A percentile compares a stretch with the other conserved stretches of the same genome.
phyloP scores from a whole-genome alignment of 2,888 invertebrate species.

The Pollenia amentaria region DNA sequence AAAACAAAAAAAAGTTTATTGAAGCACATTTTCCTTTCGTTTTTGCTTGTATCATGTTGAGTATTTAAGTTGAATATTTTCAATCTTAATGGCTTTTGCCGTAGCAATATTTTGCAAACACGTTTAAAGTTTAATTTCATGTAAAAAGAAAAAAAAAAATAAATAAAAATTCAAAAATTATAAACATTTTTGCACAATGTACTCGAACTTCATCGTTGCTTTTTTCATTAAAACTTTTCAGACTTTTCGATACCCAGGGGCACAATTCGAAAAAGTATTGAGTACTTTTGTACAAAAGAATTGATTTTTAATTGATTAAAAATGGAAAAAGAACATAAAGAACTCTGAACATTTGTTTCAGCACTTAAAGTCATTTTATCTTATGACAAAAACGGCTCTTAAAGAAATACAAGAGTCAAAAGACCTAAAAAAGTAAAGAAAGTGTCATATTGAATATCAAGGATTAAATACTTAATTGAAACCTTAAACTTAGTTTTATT shows the following conservation, averaged over 20 bases:
- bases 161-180: neutral
- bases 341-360: neutral
- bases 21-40: neutral
- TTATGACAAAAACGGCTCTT: neutral
- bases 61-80: neutral
- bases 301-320: constrained; percentile 9
- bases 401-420: too few relatives aligned
- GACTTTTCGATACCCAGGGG: constrained; percentile 21
- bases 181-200: neutral
- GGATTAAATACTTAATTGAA: neutral
- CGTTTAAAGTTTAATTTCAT: constrained; percentile 15
- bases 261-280: constrained; percentile 19
- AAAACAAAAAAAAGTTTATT: constrained; percentile 8
- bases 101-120: neutral
- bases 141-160: neutral
- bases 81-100: neutral
- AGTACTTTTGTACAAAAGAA: neutral
- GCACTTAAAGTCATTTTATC: neutral
- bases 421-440: too few relatives aligned
- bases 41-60: neutral
- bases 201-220: neutral
- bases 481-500: neutral
- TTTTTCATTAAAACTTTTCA: constrained; percentile 37
- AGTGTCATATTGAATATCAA: too few relatives aligned
- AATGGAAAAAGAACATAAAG: neutral